Evolutionary conservation across 1,140 invertebrate species (phyloP), one percentile per base, ranked within the genome.

Genomic region (Nasonia vitripennis): DNA sequence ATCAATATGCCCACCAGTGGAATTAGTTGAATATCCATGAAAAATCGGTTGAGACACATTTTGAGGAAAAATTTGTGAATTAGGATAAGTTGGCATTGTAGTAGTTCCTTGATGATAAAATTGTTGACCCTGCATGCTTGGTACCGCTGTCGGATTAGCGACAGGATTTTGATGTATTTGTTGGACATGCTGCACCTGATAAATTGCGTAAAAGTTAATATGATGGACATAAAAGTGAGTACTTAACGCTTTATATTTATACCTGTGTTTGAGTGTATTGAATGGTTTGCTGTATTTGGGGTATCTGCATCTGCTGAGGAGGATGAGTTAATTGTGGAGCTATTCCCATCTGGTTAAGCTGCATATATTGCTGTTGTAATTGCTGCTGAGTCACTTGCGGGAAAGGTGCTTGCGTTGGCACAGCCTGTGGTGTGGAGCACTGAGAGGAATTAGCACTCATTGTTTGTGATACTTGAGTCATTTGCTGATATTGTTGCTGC

Each of bases 401-500:
- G 89, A 95, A 95, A 37, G 92, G 90, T 34, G 92, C 89, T 68
- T 95, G 94, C 23, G 89, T 87, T 78, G 92, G 92, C 7, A 94
- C 90, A 31, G 91, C 91, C 87, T 95, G 95, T 71, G 94, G 95
- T 4, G 94, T 93, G 20, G 95, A 94, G 89, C 94, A 94, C 88
- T 95, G 94, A 55, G 95, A 94, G 86, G 95, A 94, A 86, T 89
- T 90, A n/a, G 88, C 86, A n/a, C 87, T 89, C 17, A 91, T 67
- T 83, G 89, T 37, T 89, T 83, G 85, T 88, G 84, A 55, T 84
- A 88, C 27, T 89, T 87, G 77, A 87, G 88, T 82, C 41, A 91
- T 92, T 80, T 94, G 93, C n/a, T 89, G 88, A 37, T 87, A 88
- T 82, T 92, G 92, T 79, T 93, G 92, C 11, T 92, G 89, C 37